Evolutionary conservation across 2,888 invertebrate genomes (phyloP), one percentile per base, ranked within the genome.

Genomic region (Monopis laevigella): DNA sequence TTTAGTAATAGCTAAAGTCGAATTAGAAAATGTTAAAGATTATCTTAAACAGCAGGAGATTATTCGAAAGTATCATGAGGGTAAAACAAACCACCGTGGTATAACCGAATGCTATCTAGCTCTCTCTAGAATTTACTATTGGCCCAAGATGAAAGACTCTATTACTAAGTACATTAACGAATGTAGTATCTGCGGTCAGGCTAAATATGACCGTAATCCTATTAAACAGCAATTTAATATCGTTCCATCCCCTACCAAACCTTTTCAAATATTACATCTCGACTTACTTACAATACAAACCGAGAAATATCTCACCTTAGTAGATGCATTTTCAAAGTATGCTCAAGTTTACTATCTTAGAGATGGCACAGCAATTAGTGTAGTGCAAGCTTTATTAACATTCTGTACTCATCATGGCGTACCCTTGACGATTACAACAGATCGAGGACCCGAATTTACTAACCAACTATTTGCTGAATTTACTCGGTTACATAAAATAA

Each of bases 191-290:
- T n/a, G n/a, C n/a, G n/a, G n/a, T n/a, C n/a, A 52, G 43, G 42
- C 36, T 4, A 56, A 54, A 49, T 54, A 55, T 12, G 54, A 55
- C 45, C 32, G 53, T 1, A 53, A 54, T 6, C 55, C 53, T 0
- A 16, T 54, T 13, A 53, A 48, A 46, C 10, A 45, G 43, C 52
- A 52, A 3, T 16, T 55, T n/a, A 24, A 52, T 0, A 11, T 55
- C 10, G 55, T 52, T 3, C 46, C 55, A 1, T 55, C 53, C 21
- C 48, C 51, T 2, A 21, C 18, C 11, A 52, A 53, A 46, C 51
- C 50, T 1, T 46, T 53, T 46, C 46, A 53, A 44, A 48, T 51
- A 12, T 30, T 53, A 19, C 50, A 45, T 10, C 52, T 54, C 51
- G 49, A 52, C 27, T 17, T 40, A 26, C 27, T 13, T 17, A 17